These are phyloP conservation scores for Fragum fragum DNA, from an alignment of 2,888 invertebrate genomes.

Conservation along the genomic window DNA sequence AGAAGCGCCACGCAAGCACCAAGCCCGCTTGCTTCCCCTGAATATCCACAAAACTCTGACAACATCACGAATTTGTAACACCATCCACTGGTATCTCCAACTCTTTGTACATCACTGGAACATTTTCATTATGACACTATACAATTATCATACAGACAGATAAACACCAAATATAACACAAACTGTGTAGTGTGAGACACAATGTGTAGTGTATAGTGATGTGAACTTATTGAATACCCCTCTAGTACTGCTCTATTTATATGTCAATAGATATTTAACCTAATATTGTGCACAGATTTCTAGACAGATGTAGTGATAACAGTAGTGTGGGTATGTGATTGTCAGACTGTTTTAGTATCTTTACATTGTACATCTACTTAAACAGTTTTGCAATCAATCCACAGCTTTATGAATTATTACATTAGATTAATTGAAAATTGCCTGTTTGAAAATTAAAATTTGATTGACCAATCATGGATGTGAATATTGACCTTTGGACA, in stretches of 20 bases:
- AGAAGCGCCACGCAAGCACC: constrained; percentile 54
- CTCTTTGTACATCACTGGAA: constrained; percentile 12
- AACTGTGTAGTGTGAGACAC: neutral
- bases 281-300: too few species aligned
- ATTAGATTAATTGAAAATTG: too few species aligned
- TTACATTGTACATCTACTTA: too few species aligned
- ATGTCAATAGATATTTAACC: too few species aligned
- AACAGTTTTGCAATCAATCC: too few species aligned
- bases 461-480: too few species aligned
- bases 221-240: neutral
- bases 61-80: constrained; percentile 52
- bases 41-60: constrained; percentile 42
- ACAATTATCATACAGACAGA: neutral
- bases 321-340: too few species aligned
- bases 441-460: too few species aligned
- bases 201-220: neutral
- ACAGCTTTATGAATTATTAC: too few species aligned
- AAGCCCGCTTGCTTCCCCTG: constrained; percentile 59
- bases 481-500: too few species aligned
- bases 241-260: neutral
- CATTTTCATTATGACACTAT: neutral
- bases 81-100: constrained; percentile 9
- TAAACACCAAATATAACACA: neutral
- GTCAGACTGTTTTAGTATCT: too few species aligned
- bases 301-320: too few species aligned